Evolutionary conservation across 2,113 vertebrate genomes (phyloP), one percentile per base, ranked within the genome.

Genomic region (Malaclemys terrapin): DNA sequence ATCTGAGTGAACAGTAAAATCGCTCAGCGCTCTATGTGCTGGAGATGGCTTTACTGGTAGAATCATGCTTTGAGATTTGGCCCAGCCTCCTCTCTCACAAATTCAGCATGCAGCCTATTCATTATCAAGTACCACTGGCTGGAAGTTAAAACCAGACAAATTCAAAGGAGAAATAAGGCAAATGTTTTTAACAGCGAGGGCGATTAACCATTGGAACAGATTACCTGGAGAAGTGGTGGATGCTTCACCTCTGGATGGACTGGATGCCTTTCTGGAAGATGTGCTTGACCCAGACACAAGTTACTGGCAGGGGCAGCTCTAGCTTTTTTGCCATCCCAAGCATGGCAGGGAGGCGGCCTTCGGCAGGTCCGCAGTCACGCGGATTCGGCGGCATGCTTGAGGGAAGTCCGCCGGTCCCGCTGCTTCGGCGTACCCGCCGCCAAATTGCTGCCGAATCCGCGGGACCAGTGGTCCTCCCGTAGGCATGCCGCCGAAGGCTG

Each of bases 1-100:
- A 1, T 52, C 72, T 38, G 17, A 78, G 53, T 49, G 17, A 6
- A 80, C 80, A 31, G 0, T 0, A 49, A 49, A 0, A 0, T 31
- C 3, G 17, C 8, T 22, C 45, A 19, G 65, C 6, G 35, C 8
- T 49, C 47, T 20, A 62, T 1, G 0, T n/a, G n/a, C 52, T 27
- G n/a, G 80, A 56, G 80, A 42, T 9, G 13, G 80, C n/a, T 38
- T 0, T 20, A 24, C 0, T 5, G 2, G 49, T 24, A 17, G 62
- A 69, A 16, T n/a, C 62, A n/a, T 69, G 62, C 62, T 69, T n/a
- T n/a, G 35, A 69, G 42, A 29, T 47, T 14, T 50, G 29, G 8
- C 1, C 29, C 24, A 9, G 53, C 35, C 27, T 35, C 35, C 2
- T 1, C 22, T 3, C 50, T 31, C 5, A 54, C 25, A 38, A 19